These are phyloP conservation scores for Bradypodion pumilum DNA, from an alignment of 2,797 vertebrate genomes.

Conservation along the genomic window DNA sequence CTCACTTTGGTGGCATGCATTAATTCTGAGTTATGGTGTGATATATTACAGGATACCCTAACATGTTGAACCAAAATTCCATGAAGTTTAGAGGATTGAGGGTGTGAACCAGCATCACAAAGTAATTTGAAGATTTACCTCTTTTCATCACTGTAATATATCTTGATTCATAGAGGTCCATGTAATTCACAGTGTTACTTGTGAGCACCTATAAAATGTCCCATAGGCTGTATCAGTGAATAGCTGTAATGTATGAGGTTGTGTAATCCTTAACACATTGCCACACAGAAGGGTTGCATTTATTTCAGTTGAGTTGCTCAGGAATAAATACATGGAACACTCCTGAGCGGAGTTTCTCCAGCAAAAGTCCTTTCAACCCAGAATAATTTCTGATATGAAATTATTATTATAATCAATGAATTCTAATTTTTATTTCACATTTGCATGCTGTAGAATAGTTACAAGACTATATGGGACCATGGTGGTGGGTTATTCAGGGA, in stretches of 20 bases:
- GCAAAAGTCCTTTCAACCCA: too few relatives aligned
- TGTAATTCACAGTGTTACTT: conserved; percentile 7
- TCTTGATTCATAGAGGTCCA: neutral
- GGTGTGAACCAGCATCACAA: neutral
- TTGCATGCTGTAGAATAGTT: neutral
- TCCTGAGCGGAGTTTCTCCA: too few relatives aligned
- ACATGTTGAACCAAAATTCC: neutral
- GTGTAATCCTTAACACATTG: neutral
- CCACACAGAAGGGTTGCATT: neutral
- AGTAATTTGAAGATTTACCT: conserved; percentile 19
- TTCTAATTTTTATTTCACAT: neutral
- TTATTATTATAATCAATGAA: too few relatives aligned
- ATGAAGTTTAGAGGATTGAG: neutral
- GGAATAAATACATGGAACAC: neutral
- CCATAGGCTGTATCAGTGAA: conserved; percentile 9
- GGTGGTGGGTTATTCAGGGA: too few relatives aligned
- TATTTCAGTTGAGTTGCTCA: conserved; percentile 1
- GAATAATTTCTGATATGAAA: too few relatives aligned
- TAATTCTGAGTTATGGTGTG: conserved; percentile 6
- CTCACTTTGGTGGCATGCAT: rapidly evolving
- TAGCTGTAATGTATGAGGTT: neutral
- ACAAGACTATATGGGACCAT: too few relatives aligned
- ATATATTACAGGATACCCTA: rapidly evolving
- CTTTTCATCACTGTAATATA: rapidly evolving
- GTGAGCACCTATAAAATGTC: conserved; percentile 12